A percentile compares a stretch with the other conserved stretches of the same genome.
phyloP scores from a whole-genome alignment of 1,140 invertebrate species.

The Eupristina koningsbergeri region DNA sequence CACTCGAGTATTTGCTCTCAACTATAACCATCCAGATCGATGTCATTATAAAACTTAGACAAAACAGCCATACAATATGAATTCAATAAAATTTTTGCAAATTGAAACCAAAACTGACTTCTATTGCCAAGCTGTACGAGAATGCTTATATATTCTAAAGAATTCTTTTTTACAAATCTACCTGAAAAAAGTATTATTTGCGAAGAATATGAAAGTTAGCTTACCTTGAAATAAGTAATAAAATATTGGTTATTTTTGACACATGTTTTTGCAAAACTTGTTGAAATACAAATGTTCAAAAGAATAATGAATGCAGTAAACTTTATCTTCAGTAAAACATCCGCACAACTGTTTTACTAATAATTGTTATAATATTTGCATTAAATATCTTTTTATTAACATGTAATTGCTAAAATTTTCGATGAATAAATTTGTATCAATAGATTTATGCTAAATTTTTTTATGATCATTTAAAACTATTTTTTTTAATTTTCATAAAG shows the following conservation, averaged over 20 bases:
- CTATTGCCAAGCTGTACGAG: too few species aligned
- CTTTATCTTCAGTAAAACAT: background rate
- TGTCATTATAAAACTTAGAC: background rate
- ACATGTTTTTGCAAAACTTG: background rate
- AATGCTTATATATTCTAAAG: background rate
- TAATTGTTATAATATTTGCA: background rate
- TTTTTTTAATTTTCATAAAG: too few species aligned
- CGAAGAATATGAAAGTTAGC: constrained; percentile 4
- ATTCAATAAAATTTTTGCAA: background rate
- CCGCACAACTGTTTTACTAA: background rate
- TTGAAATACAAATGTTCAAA: constrained; percentile 1
- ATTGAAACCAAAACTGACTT: too few species aligned
- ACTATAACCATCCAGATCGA: background rate
- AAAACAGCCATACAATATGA: background rate
- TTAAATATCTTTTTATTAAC: too few species aligned
- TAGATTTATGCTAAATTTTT: too few species aligned
- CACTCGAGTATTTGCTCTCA: background rate
- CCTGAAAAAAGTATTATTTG: background rate
- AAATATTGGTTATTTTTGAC: constrained; percentile 10
- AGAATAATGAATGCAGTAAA: background rate
- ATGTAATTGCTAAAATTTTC: too few species aligned
- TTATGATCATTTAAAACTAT: too few species aligned
- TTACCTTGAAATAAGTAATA: constrained; percentile 11
- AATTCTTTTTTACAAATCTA: background rate
- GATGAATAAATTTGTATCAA: too few species aligned